Evolutionary conservation across 2,113 vertebrate genomes (phyloP), one percentile per base, ranked within the genome.

Genomic region (Brachirus orientalis): DNA sequence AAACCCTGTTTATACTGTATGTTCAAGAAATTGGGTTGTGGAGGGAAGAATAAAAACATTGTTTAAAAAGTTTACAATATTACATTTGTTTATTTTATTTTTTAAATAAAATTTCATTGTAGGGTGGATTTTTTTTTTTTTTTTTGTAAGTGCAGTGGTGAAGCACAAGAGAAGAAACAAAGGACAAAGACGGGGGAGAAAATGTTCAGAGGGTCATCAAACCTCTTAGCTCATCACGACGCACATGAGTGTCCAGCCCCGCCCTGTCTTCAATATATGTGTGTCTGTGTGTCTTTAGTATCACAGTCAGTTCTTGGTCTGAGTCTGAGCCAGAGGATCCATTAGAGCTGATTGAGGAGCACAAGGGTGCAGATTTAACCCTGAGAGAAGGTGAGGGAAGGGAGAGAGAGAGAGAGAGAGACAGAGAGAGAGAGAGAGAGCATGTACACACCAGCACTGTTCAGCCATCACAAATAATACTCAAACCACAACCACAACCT

Each of bases 331-430:
- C 91, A 93, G 80, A 84, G 76, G 82, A 90, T 91, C 90, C 91
- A 92, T 92, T 93, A 92, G 88, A 62, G 83, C 88, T 89, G 90
- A 93, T 93, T 93, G 82, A 92, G 67, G 83, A 89, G 79, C 52
- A 86, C 82, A 83, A 76, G 82, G 84, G 83, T 88, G 81, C 63
- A 85, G 86, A 73, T 61, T 50, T 91, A 86, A 90, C 84, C 89
- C 83, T 86, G 88, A 72, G 75, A 91, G 90, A 90, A 90, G 88
- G 89, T 90, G 90, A 90, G 52, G 38, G 38, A 8, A 40, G 38
- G 9, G 38, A 40, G 37, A 11, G 37, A 7, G 37, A 11, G 11
- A 2, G 37, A 40, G 37, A 40, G 37, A 40, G 37, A 40, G 37
- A 40, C 2, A 40, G 37, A 40, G 37, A 40, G 8, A 11, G 37